A percentile compares a stretch with the other conserved stretches of the same genome.
phyloP scores from a whole-genome alignment of 2,888 invertebrate genomes.

The Blera fallax region DNA sequence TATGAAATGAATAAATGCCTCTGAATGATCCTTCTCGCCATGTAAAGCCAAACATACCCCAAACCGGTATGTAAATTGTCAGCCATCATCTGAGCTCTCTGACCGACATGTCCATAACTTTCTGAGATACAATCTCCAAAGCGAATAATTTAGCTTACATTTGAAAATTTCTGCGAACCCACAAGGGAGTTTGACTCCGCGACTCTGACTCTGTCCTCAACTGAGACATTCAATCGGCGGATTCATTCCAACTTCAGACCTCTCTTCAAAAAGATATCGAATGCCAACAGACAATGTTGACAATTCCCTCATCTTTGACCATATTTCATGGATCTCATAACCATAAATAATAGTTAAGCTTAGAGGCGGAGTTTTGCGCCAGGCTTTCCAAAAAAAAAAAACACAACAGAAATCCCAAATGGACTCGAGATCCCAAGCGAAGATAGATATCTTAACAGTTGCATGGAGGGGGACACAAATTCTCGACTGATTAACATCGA shows the following conservation, averaged over 20 bases:
- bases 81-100: conserved; percentile 29
- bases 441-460: conserved; percentile 32
- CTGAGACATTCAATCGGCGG: conserved; percentile 60
- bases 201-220: neutral
- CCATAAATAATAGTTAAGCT: conserved; percentile 68
- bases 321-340: conserved; percentile 69
- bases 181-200: conserved; percentile 29
- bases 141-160: conserved; percentile 64
- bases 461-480: conserved; percentile 45
- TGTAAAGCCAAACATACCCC: neutral
- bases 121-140: conserved; percentile 53
- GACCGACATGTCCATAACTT: conserved; percentile 60
- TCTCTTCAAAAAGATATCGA: conserved; percentile 59
- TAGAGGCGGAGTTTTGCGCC: conserved; percentile 42
- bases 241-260: conserved; percentile 30
- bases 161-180: conserved; percentile 61
- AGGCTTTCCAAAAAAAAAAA: neutral
- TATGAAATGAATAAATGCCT: conserved; percentile 32
- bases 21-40: conserved; percentile 5
- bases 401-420: conserved; percentile 3
- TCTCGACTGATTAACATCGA: conserved; percentile 53
- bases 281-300: conserved; percentile 51
- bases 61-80: conserved; percentile 52
- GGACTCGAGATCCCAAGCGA: conserved; percentile 28
- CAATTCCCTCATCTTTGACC: conserved; percentile 64